Evolutionary conservation across 2,113 vertebrate species (phyloP).

Genomic region (Festucalex cinctus): DNA sequence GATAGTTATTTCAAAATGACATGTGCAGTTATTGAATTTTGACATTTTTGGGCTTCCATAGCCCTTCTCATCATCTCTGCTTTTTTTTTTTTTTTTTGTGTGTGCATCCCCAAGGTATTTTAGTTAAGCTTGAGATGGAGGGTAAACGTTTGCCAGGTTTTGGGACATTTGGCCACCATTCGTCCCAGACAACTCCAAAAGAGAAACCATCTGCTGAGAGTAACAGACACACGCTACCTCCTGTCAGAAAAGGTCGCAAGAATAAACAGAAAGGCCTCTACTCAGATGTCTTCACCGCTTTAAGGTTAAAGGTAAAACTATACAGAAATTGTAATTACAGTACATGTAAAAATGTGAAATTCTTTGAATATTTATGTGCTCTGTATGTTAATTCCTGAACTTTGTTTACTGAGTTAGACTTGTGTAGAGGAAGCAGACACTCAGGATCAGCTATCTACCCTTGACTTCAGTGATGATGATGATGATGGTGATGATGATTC

Average conservation of each 20-base stretch:
- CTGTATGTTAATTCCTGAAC: background rate
- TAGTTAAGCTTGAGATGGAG: conserved; percentile 45
- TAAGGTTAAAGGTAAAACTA: conserved; percentile 65
- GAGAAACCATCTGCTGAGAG: conserved; percentile 8
- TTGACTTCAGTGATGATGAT: conserved; percentile 63
- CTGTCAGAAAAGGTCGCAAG: conserved; percentile 41
- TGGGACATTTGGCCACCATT: conserved; percentile 31
- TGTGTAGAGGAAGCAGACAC: conserved; percentile 39
- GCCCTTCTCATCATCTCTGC: background rate
- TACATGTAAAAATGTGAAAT: too few relatives aligned
- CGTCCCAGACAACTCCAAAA: conserved; percentile 38
- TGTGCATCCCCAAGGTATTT: background rate
- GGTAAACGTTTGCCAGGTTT: conserved; percentile 4
- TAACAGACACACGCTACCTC: conserved; percentile 14
- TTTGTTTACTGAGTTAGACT: conserved; percentile 30
- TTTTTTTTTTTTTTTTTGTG: background rate
- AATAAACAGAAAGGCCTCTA: conserved; percentile 66
- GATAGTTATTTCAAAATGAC: too few relatives aligned
- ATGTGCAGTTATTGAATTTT: too few relatives aligned
- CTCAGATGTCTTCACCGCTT: conserved; percentile 63
- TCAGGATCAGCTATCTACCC: conserved; percentile 59
- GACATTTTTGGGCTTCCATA: background rate
- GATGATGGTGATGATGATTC: conserved; percentile 64
- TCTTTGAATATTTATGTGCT: background rate
- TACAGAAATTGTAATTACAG: background rate